Conservation (phyloP, 2,888 invertebrate genomes). For the Stratiomys singularior region DNA sequence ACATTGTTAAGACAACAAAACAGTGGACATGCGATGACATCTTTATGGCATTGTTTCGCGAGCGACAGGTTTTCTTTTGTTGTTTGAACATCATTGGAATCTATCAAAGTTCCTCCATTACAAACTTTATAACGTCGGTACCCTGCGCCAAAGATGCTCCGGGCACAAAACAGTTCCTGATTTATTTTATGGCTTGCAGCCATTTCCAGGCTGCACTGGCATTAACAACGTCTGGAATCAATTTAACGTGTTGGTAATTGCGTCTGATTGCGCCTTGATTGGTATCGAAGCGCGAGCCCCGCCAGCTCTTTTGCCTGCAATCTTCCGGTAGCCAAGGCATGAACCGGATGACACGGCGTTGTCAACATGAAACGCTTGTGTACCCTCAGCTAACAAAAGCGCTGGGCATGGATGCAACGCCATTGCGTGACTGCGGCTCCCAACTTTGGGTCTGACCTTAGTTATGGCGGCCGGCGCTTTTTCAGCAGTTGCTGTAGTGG, state of each 20-base stretch:
- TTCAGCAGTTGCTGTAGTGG: neutral
- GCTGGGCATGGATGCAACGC: no score
- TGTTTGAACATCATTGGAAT: neutral
- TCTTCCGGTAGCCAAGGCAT: constrained; percentile 2
- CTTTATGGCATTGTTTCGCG: neutral
- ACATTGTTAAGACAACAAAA: neutral
- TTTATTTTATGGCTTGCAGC: no score
- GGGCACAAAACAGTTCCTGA: neutral
- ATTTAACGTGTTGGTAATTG: neutral
- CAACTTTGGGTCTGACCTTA: constrained; percentile 4
- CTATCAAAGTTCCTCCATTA: neutral
- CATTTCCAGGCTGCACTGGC: no score
- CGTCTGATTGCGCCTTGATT: neutral
- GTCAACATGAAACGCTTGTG: neutral
- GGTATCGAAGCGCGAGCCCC: no score
- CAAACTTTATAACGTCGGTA: no score
- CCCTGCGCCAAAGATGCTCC: neutral
- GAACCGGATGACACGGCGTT: neutral
- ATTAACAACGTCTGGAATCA: neutral
- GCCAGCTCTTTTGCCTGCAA: neutral
- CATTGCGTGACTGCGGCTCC: neutral
- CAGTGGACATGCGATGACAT: neutral
- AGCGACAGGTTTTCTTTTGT: neutral
- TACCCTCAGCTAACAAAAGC: no score
- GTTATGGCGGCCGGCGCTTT: constrained; percentile 3